These are phyloP conservation scores for Galaxea fascicularis DNA, from an alignment of 92 coral and sea anemone genomes.

Conservation along the genomic window DNA sequence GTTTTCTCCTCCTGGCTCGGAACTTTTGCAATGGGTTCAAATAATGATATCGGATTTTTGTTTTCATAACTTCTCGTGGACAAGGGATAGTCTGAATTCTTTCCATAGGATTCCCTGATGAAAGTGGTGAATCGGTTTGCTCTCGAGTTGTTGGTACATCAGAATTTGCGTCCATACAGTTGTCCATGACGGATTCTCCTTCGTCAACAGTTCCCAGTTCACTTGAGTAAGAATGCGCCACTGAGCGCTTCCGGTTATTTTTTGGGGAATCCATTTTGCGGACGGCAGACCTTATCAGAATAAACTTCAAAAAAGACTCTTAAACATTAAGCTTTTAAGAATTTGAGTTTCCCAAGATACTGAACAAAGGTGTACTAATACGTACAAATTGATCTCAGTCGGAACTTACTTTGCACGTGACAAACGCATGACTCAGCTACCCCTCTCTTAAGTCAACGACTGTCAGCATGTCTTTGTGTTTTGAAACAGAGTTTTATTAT, in stretches of 20 bases:
- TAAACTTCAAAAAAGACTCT: not conserved
- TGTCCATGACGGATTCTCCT: not conserved
- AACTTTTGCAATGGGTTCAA: constrained; percentile 95
- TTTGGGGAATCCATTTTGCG: not conserved
- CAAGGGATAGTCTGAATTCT: not conserved
- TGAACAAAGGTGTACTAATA: not conserved
- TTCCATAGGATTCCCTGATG: not conserved
- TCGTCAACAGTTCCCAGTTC: constrained; percentile 35
- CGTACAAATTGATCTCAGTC: not conserved
- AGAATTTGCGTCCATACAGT: not conserved
- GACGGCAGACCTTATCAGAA: not conserved
- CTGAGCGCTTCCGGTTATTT: constrained; percentile 19
- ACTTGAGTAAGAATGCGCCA: constrained; percentile 21
- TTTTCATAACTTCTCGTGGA: constrained; percentile 70
- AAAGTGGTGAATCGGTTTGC: not conserved
- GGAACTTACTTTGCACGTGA: constrained; percentile 7
- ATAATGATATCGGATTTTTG: constrained; percentile 85
- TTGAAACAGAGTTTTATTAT: no score
- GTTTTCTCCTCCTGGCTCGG: constrained; percentile 92
- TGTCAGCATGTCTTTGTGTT: no score
- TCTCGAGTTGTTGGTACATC: not conserved
- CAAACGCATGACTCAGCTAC: not conserved
- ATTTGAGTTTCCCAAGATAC: not conserved
- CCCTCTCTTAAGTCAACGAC: not conserved
- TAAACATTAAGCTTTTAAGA: not conserved